Evolutionary conservation across 2,113 vertebrate genomes (phyloP), one percentile per base, ranked within the genome.

Genomic region (Otis tarda): DNA sequence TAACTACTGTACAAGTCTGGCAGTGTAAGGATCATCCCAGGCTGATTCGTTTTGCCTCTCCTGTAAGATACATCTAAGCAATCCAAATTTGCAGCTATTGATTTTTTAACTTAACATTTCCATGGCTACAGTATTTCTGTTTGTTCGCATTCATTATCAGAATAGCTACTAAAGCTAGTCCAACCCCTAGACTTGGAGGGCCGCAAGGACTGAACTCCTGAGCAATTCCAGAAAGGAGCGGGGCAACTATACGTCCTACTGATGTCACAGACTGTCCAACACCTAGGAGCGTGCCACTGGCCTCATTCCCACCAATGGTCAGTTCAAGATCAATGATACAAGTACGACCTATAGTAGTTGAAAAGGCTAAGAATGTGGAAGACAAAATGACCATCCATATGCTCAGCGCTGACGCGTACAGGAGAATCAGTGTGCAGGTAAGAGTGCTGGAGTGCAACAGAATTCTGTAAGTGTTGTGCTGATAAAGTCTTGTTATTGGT

Each of bases 181-280:
- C 92, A 9, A 98, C 98, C 2, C 99, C 99, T 37, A 99, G 97
- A 83, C 98, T 97, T 1, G 99, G 98, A 4, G 99, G 99, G 0
- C 99, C 99, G 25, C 99, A 99, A 7, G 99, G 99, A 92, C 98
- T 99, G 92, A 99, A 97, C 96, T 99, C 99, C 96, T 99, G 99
- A 45, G 98, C 97, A 76, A 99, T 75, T 53, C 99, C 99, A 1
- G 99, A 99, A 37, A 99, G 98, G 14, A 99, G 97, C 0, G 99
- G 99, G 5, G 98, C 99, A 45, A 99, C 18, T 75, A 99, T 97
- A 3, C 99, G 98, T 14, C 98, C 99, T 50, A 99, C 98, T 0
- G 99, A 99, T 2, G 99, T 99, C 60, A 99, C 99, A 0, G 99
- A 99, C 97, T 99, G 99, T 19, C 99, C 99, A 3, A 99, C 95